Base-by-base conservation (phyloP, 2,113 vertebrate species). In the Poeciliopsis turrubarensis region DNA sequence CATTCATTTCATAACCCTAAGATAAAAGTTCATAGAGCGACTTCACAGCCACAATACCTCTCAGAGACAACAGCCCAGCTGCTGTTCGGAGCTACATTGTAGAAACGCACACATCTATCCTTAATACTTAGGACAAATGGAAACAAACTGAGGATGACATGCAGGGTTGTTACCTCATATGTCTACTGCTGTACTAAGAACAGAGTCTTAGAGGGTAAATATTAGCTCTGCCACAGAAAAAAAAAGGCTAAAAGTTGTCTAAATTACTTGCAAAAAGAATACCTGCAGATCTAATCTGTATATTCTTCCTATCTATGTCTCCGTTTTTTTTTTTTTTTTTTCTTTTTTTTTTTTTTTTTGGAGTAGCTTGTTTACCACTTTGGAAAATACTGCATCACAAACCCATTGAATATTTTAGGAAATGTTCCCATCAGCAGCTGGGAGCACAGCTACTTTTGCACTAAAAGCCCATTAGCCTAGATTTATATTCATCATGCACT, bases 401-500 rank as follows among this genome's bases (percentile, higher is more conserved):
- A 73, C 26, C 77, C 47, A 3, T 60, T 66, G 60, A 79, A 68
- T 57, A 79, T 74, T 64, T 84, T 69, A 77, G 73, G 65, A 86
- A 84, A 81, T 75, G 51, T 64, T 80, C 70, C 77, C 84, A 60
- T 60, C n/a, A 44, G 70, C 68, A 81, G 75, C 80, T 75, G 64
- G 62, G 65, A 73, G 57, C 63, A 37, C 78, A 80, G 74, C 62
- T 62, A 63, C 78, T 79, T 84, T 87, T 71, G 72, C 82, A 84
- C 80, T 78, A 74, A 79, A 84, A 83, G 78, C 78, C 80, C 74
- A 72, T 85, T 61, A 80, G 68, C 71, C 60, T 72, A 63, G 72
- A 82, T 78, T 67, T 78, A 85, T 87, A 82, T 75, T 80, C 2
- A 84, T 65, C 87, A 92, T 91, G 90, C 90, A 87, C 84, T 77